phyloP scores from a whole-genome alignment of 64 coral and sea anemone genomes.

The Montipora foliosa region DNA sequence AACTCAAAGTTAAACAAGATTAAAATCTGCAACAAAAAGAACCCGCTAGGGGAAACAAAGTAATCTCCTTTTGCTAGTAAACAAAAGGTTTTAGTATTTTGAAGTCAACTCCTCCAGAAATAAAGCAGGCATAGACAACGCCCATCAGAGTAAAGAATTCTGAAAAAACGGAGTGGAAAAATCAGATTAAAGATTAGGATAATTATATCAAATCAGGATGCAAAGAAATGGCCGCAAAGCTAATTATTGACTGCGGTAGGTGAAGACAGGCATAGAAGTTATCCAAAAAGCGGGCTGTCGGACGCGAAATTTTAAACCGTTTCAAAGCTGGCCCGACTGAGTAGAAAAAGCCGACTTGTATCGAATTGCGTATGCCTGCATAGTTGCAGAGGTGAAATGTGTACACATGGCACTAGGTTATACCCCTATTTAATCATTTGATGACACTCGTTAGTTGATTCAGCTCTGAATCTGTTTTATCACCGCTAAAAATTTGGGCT shows the following conservation, averaged over 20 bases:
- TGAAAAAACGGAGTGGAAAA: background rate
- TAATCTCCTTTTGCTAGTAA: background rate
- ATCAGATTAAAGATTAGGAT: slow-evolving; percentile 24
- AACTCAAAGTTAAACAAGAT: slow-evolving; percentile 3
- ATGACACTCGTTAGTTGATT: too few relatives aligned
- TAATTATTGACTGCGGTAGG: slow-evolving; percentile 34
- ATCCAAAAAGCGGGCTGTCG: slow-evolving; percentile 35
- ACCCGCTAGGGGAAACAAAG: slow-evolving; percentile 37
- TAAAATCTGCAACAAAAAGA: slow-evolving; percentile 27
- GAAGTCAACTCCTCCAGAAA: background rate
- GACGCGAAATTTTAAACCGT: slow-evolving; percentile 44
- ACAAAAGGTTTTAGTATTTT: background rate
- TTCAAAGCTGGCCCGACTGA: slow-evolving; percentile 46
- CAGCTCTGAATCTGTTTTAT: too few relatives aligned
- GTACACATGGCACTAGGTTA: background rate
- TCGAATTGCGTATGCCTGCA: slow-evolving; percentile 23
- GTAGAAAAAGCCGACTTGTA: slow-evolving; percentile 51
- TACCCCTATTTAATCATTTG: background rate
- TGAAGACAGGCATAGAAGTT: slow-evolving; percentile 4
- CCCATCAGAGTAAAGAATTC: background rate
- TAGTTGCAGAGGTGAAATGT: slow-evolving; percentile 7
- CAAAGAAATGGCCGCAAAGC: slow-evolving; percentile 5
- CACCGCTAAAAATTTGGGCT: too few relatives aligned
- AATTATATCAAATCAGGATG: slow-evolving; percentile 5
- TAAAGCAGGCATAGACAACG: background rate